These are phyloP conservation scores for Drosophila yakuba DNA, from an alignment of 1,140 invertebrate species.

Conservation along the genomic window DNA sequence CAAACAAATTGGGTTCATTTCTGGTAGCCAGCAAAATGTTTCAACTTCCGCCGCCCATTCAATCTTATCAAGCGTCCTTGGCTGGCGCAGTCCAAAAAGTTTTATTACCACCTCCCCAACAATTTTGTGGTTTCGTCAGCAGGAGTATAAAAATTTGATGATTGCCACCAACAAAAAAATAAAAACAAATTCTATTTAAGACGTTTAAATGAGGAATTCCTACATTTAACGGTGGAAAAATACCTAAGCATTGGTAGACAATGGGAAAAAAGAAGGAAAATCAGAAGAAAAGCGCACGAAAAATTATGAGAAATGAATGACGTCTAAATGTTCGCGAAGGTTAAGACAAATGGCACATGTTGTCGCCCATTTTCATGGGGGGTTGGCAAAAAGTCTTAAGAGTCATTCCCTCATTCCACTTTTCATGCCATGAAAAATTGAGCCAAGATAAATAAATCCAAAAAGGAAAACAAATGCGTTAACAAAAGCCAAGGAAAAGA, in stretches of 20 bases:
- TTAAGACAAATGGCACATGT: slow-evolving; percentile 79
- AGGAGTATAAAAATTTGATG: slow-evolving; percentile 16
- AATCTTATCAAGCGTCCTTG: slow-evolving; percentile 54
- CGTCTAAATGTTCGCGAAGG: slow-evolving; percentile 80
- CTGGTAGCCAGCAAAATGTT: slow-evolving; percentile 14
- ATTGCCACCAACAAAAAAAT: slow-evolving; percentile 6
- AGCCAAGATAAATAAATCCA: slow-evolving; percentile 61
- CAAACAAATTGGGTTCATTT: slow-evolving; percentile 30
- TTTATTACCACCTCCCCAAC: slow-evolving; percentile 29
- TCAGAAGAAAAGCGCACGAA: slow-evolving; percentile 46
- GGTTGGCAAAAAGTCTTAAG: slow-evolving; percentile 29
- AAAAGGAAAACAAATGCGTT: slow-evolving; percentile 58
- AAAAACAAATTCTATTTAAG: slow-evolving; percentile 24
- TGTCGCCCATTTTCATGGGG: slow-evolving; percentile 47
- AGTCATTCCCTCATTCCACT: background rate
- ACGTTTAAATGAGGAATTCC: slow-evolving; percentile 16
- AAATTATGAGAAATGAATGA: slow-evolving; percentile 82
- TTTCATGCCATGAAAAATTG: slow-evolving; percentile 36
- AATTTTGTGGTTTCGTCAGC: slow-evolving; percentile 4
- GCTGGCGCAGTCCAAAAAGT: slow-evolving; percentile 32
- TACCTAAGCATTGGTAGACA: slow-evolving; percentile 2
- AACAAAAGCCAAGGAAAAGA: slow-evolving; percentile 36
- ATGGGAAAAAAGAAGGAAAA: slow-evolving; percentile 27
- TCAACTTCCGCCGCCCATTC: slow-evolving; percentile 23
- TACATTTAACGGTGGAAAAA: slow-evolving; percentile 17